Percentiles rank a stretch among this genome's conserved stretches.
Conservation (phyloP, 1,140 invertebrate genomes). For the Caerostris darwini region DNA sequence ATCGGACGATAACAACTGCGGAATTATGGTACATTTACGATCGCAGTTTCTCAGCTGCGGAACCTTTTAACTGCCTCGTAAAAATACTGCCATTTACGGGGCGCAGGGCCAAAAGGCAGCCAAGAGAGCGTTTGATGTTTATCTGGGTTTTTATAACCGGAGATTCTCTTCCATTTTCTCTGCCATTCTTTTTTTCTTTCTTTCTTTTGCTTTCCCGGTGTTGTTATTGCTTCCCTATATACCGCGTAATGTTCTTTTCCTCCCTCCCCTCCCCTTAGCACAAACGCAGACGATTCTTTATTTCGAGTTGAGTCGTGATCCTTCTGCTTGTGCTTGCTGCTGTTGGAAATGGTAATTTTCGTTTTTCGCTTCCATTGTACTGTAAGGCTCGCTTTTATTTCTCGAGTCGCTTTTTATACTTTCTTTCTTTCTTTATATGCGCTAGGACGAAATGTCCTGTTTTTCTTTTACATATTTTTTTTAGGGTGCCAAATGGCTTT, state of each 20-base stretch:
- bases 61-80: conserved; percentile 71
- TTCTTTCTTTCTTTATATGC: neutral
- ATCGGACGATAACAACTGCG: conserved; percentile 63
- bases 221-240: conserved; percentile 52
- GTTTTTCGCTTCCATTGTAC: neutral
- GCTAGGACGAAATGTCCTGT: neutral
- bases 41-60: conserved; percentile 53
- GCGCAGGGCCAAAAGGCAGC: conserved; percentile 6
- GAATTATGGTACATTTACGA: conserved; percentile 72
- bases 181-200: neutral
- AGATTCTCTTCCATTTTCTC: conserved; percentile 18
- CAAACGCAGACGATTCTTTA: neutral
- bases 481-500: neutral
- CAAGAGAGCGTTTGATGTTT: conserved; percentile 49
- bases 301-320: conserved; percentile 9
- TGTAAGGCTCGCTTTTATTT: neutral
- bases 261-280: neutral
- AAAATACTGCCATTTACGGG: conserved; percentile 53
- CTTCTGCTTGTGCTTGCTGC: neutral
- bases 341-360: conserved; percentile 19
- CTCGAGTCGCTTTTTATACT: neutral
- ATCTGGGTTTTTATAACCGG: conserved; percentile 69
- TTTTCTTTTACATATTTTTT: neutral
- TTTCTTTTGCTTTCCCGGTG: conserved; percentile 40
- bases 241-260: conserved; percentile 16